Conservation (phyloP, 2,888 invertebrate genomes). For the Ectemnius cavifrons region DNA sequence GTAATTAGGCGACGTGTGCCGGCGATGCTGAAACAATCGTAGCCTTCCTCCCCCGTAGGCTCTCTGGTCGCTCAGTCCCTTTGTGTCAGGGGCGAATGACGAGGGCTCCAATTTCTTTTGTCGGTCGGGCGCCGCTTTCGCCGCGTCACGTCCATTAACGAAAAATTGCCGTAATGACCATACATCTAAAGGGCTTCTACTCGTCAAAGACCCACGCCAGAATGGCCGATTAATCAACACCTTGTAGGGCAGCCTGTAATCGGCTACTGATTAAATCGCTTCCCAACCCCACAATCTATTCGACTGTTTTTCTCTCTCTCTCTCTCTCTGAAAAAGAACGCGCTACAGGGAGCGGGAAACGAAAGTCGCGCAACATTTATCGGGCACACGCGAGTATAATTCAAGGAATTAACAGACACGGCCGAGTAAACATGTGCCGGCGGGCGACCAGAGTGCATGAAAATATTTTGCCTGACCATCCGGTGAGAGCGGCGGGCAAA, state of each 20-base stretch:
- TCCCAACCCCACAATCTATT: neutral
- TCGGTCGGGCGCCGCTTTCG: neutral
- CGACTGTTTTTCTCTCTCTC: too few relatives aligned
- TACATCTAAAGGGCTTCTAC: slow-evolving; percentile 1
- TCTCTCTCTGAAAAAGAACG: too few relatives aligned
- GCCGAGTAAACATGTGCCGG: too few relatives aligned
- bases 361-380: too few relatives aligned
- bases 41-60: slow-evolving; percentile 7
- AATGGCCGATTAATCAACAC: slow-evolving; percentile 1
- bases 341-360: too few relatives aligned
- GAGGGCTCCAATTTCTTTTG: slow-evolving; percentile 34
- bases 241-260: neutral
- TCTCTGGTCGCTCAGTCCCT: neutral
- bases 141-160: slow-evolving; percentile 13
- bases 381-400: too few relatives aligned
- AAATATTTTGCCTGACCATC: too few relatives aligned
- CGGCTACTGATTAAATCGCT: slow-evolving; percentile 2
- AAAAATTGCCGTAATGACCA: slow-evolving; percentile 20
- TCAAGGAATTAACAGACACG: too few relatives aligned
- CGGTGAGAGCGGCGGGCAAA: neutral
- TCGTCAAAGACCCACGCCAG: neutral
- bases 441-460: too few relatives aligned
- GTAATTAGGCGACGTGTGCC: slow-evolving; percentile 52
- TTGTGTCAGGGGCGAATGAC: slow-evolving; percentile 9
- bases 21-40: slow-evolving; percentile 48